Base-by-base conservation (phyloP, 2,113 vertebrate genomes). In the Mirounga angustirostris region DNA sequence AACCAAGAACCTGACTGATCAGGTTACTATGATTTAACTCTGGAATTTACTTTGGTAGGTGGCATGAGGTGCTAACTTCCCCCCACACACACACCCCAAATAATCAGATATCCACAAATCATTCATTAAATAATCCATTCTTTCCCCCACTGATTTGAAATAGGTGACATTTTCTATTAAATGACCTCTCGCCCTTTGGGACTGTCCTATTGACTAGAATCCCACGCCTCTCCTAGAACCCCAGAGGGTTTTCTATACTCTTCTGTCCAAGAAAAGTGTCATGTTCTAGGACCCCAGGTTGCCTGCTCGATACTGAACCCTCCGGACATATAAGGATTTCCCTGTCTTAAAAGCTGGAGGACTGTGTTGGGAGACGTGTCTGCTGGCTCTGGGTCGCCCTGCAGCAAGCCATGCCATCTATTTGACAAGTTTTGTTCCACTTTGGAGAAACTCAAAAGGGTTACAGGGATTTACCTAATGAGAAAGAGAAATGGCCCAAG, bases 1-100 rank as follows among this genome's bases (percentile, higher is more conserved):
- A 94, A 78, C 40, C 69, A 92, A 94, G 74, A 94, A 79, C 87
- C 63, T 87, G 52, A 58, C 69, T 46, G 50, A 87, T 50, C 52
- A 84, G 50, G 28, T 28, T 73, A 80, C 69, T 43, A 26, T 26
- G 46, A 79, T 80, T 54, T 80, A 95, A 84, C 50, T 84, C 76
- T 96, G 54, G 40, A 76, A 94, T 92, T 92, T 86, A 59, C 56
- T 97, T 94, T 73, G n/a, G n/a, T 8, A 12, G 46, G 69, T 86
- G 50, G 21, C 61, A 89, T 85, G 63, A 91, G 40, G 33, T 65
- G 73, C 56, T 91, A 84, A 89, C n/a, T 71, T 43, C 52, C 36
- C 61, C 18, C 18, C 8, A 2, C 6, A 7, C 46, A 46, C 63
- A 65, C 63, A 67, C 22, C n/a, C 10, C 24, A 36, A 74, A 92